Evolutionary conservation across 2,888 invertebrate genomes (phyloP), one percentile per base, ranked within the genome.

Genomic region (Orchestes rusci): DNA sequence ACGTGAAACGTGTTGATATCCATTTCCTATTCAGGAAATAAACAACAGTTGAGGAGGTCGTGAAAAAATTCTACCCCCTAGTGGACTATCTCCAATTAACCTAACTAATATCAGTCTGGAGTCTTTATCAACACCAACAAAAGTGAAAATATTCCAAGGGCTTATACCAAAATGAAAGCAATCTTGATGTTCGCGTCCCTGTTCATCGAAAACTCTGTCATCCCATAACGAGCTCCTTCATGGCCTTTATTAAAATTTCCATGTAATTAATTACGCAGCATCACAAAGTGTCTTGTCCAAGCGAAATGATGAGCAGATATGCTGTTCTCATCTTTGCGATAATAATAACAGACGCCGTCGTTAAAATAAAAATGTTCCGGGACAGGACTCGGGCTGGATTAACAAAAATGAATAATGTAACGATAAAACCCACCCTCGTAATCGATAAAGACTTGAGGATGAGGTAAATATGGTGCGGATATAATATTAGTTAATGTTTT

Each of bases 371-470:
- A 39, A n/a, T n/a, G 42, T 38, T 38, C 31, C 29, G 31, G 42
- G 46, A 46, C 46, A 39, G 42, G 34, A 17, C 46, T 36, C 29
- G n/a, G n/a, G n/a, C 20, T 29, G 46, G 46, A 42, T 46, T 46
- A 46, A 42, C 46, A 42, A 46, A 46, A 46, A 34, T 46, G 46
- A 46, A 46, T 46, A 46, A 46, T 46, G 46, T 46, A 42, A 42
- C 46, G 19, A 5, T 31, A 27, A 38, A 34, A 17, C 15, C 31
- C 38, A 39, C 38, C 16, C 42, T 39, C 30, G 16, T 28, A 46
- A 42, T 42, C 42, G 34, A 42, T 42, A 42, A 42, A 46, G 30
- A 46, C 42, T 42, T 38, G 39, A 42, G 42, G 46, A 46, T 41
- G 46, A 39, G 46, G 42, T 42, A 46, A 46, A 46, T 46, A 42